Evolutionary conservation across 1,140 invertebrate species (phyloP).

Genomic region (Temnothorax longispinosus): DNA sequence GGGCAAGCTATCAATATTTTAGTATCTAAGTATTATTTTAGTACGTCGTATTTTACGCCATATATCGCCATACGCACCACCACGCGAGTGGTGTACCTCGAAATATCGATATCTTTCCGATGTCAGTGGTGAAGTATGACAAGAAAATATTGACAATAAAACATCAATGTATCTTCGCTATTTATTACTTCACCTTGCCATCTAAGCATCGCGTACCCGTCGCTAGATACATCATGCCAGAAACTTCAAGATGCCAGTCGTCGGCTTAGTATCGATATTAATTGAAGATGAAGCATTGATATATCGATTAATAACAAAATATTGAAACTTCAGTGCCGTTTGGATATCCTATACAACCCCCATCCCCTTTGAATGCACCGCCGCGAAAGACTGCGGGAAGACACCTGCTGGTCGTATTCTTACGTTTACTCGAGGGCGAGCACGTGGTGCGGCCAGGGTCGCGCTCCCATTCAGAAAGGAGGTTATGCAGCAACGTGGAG

Average conservation of each 20-base stretch:
- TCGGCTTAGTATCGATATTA: background rate
- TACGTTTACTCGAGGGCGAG: slow-evolving; percentile 66
- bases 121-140: background rate
- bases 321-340: background rate
- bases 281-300: background rate
- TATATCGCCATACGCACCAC: background rate
- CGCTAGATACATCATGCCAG: background rate
- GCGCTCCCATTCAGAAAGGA: slow-evolving; percentile 82
- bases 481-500: slow-evolving; percentile 74
- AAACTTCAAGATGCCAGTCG: background rate
- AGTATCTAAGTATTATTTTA: slow-evolving; percentile 20
- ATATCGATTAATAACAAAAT: background rate
- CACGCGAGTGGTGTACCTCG: background rate
- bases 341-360: background rate
- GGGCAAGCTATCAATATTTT: background rate
- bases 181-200: background rate
- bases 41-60: background rate
- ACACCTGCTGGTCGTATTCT: slow-evolving; percentile 56
- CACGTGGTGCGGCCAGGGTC: slow-evolving; percentile 71
- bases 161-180: background rate
- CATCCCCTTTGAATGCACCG: background rate
- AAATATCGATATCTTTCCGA: background rate
- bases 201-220: background rate
- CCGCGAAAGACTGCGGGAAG: slow-evolving; percentile 26
- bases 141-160: slow-evolving; percentile 16